Base-by-base conservation (phyloP, 2,113 vertebrate genomes). In the Festucalex cinctus region DNA sequence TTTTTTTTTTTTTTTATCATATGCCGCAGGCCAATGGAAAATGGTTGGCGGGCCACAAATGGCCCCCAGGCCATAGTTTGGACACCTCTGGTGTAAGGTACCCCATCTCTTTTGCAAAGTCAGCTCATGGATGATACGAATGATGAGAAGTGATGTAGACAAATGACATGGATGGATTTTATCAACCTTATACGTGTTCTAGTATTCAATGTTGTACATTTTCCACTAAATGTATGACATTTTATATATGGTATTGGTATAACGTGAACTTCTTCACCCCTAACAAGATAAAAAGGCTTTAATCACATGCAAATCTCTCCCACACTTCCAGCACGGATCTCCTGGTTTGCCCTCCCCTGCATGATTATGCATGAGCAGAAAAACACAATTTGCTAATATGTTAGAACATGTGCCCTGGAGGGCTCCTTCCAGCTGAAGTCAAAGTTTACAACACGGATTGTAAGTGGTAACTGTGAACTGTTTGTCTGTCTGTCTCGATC, bases 401-500 rank as follows among this genome's bases (percentile, higher is more conserved):
- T 41, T 24, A 43, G 12, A 14, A 62, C 59, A 61, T 24, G n/a
- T 24, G 37, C 37, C 59, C n/a, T 16, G 59, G 36, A 24, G 62
- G 49, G 63, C 16, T 24, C 22, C 19, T 64, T 35, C 43, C 28
- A 65, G 28, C 43, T 64, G 28, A 26, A 63, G 39, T 63, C 41
- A 46, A 13, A 62, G n/a, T 46, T 26, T 28, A 44, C 61, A 44
- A 24, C n/a, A 36, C 2, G 36, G 19, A 41, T 3, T 0, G 37
- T 22, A 41, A 20, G 35, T 14, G 39, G 12, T 24, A 57, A 57
- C 24, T 16, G 26, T 57, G 26, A 3, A 5, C 17, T n/a, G 32
- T 16, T 49, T 32, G 59, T 46, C 16, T 32, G 46, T 35, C 37
- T 41, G 54, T 54, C 49, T 71, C 57, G 26, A 66, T 68, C 43